Conservation (phyloP, 2,113 vertebrate genomes). For the Phalacrocorax brasilianus region DNA sequence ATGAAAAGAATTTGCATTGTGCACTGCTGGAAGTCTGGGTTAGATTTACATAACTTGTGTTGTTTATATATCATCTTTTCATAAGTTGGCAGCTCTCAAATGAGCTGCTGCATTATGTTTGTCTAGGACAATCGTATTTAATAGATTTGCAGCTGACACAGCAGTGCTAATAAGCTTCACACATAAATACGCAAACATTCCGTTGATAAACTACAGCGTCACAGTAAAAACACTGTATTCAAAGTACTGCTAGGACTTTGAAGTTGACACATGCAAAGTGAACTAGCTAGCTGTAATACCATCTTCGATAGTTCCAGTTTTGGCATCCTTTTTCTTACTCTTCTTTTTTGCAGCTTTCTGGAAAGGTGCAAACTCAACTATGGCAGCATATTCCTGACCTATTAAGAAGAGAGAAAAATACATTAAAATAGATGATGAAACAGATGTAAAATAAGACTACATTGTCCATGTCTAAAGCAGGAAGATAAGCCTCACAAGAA, state of each 20-base stretch:
- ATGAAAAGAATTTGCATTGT: background rate
- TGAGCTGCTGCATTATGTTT: background rate
- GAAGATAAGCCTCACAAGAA: background rate
- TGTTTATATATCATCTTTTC: background rate
- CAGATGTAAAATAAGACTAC: background rate
- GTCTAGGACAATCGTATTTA: background rate
- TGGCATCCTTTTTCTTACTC: constrained; percentile 94
- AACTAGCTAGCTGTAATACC: constrained; percentile 72
- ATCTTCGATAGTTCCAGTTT: constrained; percentile 93
- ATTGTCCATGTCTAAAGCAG: background rate
- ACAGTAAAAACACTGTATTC: background rate
- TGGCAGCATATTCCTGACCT: constrained; percentile 96
- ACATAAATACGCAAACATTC: background rate
- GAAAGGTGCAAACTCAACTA: constrained; percentile 98
- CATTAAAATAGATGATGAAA: background rate
- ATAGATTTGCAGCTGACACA: background rate
- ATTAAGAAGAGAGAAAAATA: constrained; percentile 10
- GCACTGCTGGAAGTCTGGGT: background rate
- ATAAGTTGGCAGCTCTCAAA: background rate
- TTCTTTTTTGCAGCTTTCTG: constrained; percentile 98
- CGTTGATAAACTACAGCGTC: background rate
- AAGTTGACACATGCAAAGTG: background rate
- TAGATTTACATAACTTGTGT: background rate
- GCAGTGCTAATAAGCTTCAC: background rate
- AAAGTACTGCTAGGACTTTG: background rate